Evolutionary conservation across 2,888 invertebrate genomes (phyloP), one percentile per base, ranked within the genome.

Genomic region (Drosophila ezoana): DNA sequence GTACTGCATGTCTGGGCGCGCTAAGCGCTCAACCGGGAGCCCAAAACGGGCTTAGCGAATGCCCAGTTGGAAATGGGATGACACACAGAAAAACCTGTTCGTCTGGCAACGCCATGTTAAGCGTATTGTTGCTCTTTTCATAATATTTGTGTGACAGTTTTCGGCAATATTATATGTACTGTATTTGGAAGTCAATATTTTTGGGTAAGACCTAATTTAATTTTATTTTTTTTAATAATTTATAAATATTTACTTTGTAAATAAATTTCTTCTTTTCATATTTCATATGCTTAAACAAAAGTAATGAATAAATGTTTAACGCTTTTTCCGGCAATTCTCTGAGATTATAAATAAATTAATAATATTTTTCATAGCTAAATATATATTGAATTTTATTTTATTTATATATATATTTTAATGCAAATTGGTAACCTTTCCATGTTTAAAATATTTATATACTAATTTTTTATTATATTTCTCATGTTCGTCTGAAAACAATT

Each of bases 1-100:
- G 67, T 82, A 90, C 90, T 91, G 89, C 67, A 72, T 41, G 67
- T 71, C 74, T 77, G 84, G 81, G 74, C 65, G 65, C 87, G 52
- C 53, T 72, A 44, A 57, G 47, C 73, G 58, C 37, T 76, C 86
- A 69, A 58, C 66, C 80, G 86, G 81, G 79, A 81, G 79, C 60
- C 81, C 74, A 67, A 76, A 83, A 66, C 86, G 86, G 82, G 64
- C 79, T 73, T 61, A 69, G 38, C 63, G 48, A 49, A 41, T 70
- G 65, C 80, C 82, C 80, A 72, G 49, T 87, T 61, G 86, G 67
- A 80, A 83, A 82, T 86, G 35, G 51, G 48, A 60, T 69, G 79
- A 43, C 45, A 58, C 49, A 40, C 35, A 43, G 47, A 13, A 47
- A 54, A 87, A 84, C 87, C 72, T 53, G 85, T 81, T 76, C 64